Evolutionary conservation across 2,888 invertebrate species (phyloP).

Genomic region (Dilophus febrilis): DNA sequence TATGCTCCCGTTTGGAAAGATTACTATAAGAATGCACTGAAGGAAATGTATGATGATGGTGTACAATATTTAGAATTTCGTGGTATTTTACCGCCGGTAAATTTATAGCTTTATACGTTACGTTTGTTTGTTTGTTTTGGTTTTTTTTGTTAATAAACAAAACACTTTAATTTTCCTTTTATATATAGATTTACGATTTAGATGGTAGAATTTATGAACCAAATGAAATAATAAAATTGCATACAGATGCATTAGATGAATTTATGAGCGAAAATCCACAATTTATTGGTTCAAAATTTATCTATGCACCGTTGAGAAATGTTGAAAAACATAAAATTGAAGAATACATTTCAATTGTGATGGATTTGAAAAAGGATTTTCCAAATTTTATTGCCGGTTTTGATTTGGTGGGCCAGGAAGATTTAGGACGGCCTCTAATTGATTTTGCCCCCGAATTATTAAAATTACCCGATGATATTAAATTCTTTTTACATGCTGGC

Average conservation of each 20-base stretch:
- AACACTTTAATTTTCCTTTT: too few relatives aligned
- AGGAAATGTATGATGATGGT: constrained; percentile 45
- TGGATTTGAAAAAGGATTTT: constrained; percentile 27
- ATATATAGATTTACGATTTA: constrained; percentile 39
- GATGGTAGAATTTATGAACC: constrained; percentile 38
- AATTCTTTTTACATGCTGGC: constrained; percentile 65
- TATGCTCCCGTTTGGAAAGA: constrained; percentile 48
- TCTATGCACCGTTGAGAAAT: constrained; percentile 44
- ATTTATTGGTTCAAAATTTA: constrained; percentile 49
- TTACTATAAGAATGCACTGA: constrained; percentile 45
- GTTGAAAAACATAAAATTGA: constrained; percentile 27
- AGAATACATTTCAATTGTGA: constrained; percentile 28
- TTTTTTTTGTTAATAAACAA: too few relatives aligned
- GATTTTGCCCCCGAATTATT: constrained; percentile 41
- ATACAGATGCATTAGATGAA: constrained; percentile 35
- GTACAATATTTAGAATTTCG: constrained; percentile 54
- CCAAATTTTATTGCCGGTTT: constrained; percentile 58
- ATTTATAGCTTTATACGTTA: too few relatives aligned
- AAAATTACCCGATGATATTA: constrained; percentile 32
- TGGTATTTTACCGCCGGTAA: constrained; percentile 36
- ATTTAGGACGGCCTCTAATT: constrained; percentile 43
- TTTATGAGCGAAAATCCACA: constrained; percentile 43
- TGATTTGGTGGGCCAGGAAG: constrained; percentile 68
- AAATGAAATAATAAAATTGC: constrained; percentile 40
- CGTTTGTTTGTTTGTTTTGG: too few relatives aligned